Base-by-base conservation (phyloP, 2,113 vertebrate genomes). In the Poecile atricapillus region DNA sequence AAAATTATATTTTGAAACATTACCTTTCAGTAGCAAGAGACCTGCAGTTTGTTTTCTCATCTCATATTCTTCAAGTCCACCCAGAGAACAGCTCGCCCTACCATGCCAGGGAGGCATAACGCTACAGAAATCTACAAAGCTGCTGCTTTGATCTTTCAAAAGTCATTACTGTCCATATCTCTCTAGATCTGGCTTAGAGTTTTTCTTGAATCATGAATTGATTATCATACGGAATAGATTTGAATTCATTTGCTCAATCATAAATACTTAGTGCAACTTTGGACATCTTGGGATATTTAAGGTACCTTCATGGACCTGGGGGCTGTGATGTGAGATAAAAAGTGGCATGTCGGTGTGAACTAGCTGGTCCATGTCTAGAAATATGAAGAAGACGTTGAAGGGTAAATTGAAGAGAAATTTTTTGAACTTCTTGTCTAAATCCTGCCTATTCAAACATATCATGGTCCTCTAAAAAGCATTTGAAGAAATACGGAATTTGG, bases 221-320 rank as follows among this genome's bases (percentile, higher is more conserved):
- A 84, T 90, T 78, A 82, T 49, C 68, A 52, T 53, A n/a, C 10
- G 7, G 21, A 37, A 49, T 11, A 69, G 4, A 49, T 3, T 6
- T n/a, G 2, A 68, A 65, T 81, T 89, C 0, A 44, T 65, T 93
- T 91, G 21, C 23, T 77, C 16, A 60, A 23, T 73, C 44, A 81
- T 69, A 87, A 96, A 69, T 89, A 80, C 80, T 86, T 80, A 73
- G 17, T 56, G 8, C 16, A 27, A 21, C 30, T 64, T 91, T 68
- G 63, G 23, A 60, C 5, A 44, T 85, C 20, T 71, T 60, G 20
- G 7, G 12, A 15, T 67, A 64, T 41, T 8, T 37, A 53, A 76
- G 28, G 60, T 37, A 64, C 6, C 9, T 67, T 59, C 22, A 25
- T 8, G n/a, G 12, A 50, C 15, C 17, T 83, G 41, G 12, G 14